phyloP scores from a whole-genome alignment of 2,888 invertebrate genomes.

The Heteromyza rotundicornis region DNA sequence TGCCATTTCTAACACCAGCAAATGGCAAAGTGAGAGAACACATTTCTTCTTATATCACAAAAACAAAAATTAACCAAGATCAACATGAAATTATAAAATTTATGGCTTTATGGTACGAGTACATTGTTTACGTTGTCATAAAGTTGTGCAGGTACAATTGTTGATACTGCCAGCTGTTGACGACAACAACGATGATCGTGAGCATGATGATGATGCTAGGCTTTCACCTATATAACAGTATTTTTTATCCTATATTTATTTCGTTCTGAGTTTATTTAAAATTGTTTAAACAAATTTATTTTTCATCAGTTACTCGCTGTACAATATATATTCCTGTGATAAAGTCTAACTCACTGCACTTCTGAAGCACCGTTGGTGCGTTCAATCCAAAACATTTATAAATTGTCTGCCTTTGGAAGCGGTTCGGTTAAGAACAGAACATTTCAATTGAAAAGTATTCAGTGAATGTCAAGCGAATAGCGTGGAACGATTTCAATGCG shows the following conservation, averaged over 20 bases:
- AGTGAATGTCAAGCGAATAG: no score
- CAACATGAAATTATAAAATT: no score
- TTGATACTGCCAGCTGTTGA: no score
- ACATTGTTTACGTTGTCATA: no score
- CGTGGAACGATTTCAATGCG: no score
- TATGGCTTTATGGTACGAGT: no score
- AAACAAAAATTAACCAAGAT: no score
- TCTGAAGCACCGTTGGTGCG: neutral
- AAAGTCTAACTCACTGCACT: neutral
- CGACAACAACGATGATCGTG: neutral
- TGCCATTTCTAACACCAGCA: no score
- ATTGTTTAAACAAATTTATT: neutral
- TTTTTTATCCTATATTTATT: neutral
- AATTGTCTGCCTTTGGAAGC: neutral
- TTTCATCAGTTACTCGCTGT: neutral
- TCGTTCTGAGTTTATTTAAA: neutral
- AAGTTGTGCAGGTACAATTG: no score
- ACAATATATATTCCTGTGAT: neutral
- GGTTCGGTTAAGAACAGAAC: neutral
- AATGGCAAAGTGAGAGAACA: no score
- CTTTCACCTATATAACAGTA: no score
- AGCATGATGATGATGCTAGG: neutral
- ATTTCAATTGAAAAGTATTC: neutral
- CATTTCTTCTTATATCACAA: no score
- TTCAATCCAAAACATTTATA: neutral